A percentile compares a stretch with the other conserved stretches of the same genome.
Evolutionary conservation across 1,140 invertebrate species (phyloP).

Genomic region (Medauroidea extradentata): DNA sequence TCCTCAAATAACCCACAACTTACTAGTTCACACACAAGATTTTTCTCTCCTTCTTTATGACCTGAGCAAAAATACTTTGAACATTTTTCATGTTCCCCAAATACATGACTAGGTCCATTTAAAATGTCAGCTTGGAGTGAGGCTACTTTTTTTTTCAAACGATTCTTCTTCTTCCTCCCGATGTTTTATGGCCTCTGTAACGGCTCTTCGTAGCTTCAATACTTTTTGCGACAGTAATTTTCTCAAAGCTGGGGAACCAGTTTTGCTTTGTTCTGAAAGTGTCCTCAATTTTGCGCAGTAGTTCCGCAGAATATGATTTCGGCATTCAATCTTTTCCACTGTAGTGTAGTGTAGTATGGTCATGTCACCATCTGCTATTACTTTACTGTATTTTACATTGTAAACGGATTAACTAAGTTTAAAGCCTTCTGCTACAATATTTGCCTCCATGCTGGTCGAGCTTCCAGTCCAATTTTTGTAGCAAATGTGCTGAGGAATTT

Average conservation of each 20-base stretch:
- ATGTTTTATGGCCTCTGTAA: not conserved
- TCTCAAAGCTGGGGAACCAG: not conserved
- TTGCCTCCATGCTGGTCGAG: constrained; percentile 29
- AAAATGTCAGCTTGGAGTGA: not conserved
- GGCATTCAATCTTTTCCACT: constrained; percentile 32
- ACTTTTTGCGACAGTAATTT: not conserved
- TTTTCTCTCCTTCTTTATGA: constrained; percentile 7
- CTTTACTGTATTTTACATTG: constrained; percentile 29
- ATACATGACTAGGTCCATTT: constrained; percentile 4
- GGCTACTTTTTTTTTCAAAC: not conserved
- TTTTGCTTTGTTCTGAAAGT: not conserved
- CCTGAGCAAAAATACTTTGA: constrained; percentile 10
- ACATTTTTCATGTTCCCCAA: constrained; percentile 13
- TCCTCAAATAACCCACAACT: constrained; percentile 4
- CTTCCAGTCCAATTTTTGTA: constrained; percentile 24
- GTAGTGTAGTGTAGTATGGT: constrained; percentile 17
- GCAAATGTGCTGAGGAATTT: constrained; percentile 7
- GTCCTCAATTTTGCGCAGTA: constrained; percentile 10
- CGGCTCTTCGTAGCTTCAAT: not conserved
- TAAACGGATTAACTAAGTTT: constrained; percentile 22
- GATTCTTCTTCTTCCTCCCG: not conserved
- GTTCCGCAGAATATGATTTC: constrained; percentile 20
- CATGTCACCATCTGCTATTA: constrained; percentile 37
- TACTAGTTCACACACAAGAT: constrained; percentile 12
- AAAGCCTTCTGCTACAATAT: constrained; percentile 33